Conservation (phyloP, 2,888 invertebrate genomes). For the Napeogenes sylphis region DNA sequence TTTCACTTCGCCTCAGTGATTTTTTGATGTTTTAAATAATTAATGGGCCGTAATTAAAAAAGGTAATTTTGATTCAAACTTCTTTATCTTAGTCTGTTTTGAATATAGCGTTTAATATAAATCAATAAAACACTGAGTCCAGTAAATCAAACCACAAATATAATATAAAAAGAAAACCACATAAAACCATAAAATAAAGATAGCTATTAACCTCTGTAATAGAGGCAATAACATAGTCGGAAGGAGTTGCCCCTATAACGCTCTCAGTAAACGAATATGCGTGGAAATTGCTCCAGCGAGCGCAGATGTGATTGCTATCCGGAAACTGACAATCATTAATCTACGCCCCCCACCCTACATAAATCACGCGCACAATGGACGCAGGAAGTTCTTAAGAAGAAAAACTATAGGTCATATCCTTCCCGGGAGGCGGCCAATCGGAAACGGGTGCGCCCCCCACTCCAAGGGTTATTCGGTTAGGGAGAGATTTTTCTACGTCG, state of each 20-base stretch:
- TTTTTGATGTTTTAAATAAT: constrained; percentile 20
- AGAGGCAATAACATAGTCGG: constrained; percentile 71
- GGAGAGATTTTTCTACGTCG: constrained; percentile 56
- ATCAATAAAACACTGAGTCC: background rate
- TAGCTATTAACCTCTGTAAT: constrained; percentile 63
- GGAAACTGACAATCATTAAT: constrained; percentile 74
- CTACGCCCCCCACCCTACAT: constrained; percentile 54
- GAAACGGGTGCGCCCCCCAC: constrained; percentile 53
- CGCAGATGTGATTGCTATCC: constrained; percentile 68
- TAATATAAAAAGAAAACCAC: background rate
- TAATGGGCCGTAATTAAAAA: constrained; percentile 13
- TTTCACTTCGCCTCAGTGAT: constrained; percentile 27
- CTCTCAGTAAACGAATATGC: constrained; percentile 74
- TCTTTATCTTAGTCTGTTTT: too few relatives aligned
- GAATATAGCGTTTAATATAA: too few relatives aligned
- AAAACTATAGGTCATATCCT: constrained; percentile 79
- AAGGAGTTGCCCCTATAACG: constrained; percentile 69
- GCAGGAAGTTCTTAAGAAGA: constrained; percentile 77
- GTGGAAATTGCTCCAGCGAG: constrained; percentile 68
- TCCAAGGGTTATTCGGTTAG: constrained; percentile 59
- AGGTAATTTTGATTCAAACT: constrained; percentile 6
- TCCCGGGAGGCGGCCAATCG: constrained; percentile 75
- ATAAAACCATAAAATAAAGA: constrained; percentile 28
- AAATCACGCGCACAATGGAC: constrained; percentile 76
- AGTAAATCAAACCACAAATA: background rate